phyloP scores from a whole-genome alignment of 2,797 vertebrate species.

The Alfaro cultratus region DNA sequence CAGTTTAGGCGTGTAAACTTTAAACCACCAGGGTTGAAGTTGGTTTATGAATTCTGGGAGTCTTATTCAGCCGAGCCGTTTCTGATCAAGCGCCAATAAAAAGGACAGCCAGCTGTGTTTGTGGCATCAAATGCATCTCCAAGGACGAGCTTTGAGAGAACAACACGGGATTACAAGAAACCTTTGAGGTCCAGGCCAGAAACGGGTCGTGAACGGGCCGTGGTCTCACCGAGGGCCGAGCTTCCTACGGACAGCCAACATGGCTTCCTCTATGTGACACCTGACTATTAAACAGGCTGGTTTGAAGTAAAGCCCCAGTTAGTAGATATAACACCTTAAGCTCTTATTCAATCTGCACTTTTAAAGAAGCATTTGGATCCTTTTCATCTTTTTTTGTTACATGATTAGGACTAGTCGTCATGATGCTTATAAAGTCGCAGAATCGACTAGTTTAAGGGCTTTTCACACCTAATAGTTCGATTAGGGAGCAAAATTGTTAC shows the following conservation, averaged over 20 bases:
- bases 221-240: constrained; percentile 33
- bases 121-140: constrained; percentile 25
- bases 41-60: neutral
- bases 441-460: too few species aligned
- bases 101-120: constrained; percentile 45
- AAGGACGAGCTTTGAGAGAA: constrained; percentile 34
- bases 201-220: constrained; percentile 44
- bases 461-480: too few species aligned
- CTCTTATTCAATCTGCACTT: neutral
- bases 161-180: constrained; percentile 49
- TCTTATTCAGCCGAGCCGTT: constrained; percentile 30
- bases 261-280: constrained; percentile 31
- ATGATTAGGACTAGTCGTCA: too few species aligned
- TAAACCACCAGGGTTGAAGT: neutral
- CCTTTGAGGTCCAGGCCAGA: constrained; percentile 49
- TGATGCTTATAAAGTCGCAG: too few species aligned
- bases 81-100: constrained; percentile 28
- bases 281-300: constrained; percentile 17
- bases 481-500: too few species aligned
- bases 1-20: constrained; percentile 1
- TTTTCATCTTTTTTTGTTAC: too few species aligned
- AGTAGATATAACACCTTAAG: constrained; percentile 5
- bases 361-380: neutral
- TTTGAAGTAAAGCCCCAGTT: constrained; percentile 53
- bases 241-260: constrained; percentile 44